phyloP scores from a whole-genome alignment of 2,113 vertebrate genomes.

The Neogobius melanostomus region DNA sequence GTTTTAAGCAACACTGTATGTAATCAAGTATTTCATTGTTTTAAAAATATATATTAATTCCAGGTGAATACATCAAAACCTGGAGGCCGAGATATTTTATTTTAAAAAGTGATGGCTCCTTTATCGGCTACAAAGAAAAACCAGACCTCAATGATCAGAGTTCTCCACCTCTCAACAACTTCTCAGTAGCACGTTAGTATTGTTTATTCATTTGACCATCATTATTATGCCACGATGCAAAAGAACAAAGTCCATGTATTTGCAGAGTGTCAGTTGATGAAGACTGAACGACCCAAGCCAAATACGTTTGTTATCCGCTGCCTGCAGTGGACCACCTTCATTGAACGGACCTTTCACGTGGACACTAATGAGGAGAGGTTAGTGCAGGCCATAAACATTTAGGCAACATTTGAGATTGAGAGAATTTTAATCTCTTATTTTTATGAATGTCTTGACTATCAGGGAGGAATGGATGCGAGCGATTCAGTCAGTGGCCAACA shows the following conservation, averaged over 20 bases:
- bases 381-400: neutral
- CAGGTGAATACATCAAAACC: slow-evolving; percentile 92
- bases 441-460: neutral
- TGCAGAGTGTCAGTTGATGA: slow-evolving; percentile 78
- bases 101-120: slow-evolving; percentile 87
- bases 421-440: neutral
- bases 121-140: slow-evolving; percentile 90
- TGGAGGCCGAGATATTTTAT: slow-evolving; percentile 90
- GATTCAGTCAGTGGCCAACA: slow-evolving; percentile 88
- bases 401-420: neutral
- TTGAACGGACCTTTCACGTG: slow-evolving; percentile 90
- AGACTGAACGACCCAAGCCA: slow-evolving; percentile 84
- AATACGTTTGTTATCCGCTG: slow-evolving; percentile 92
- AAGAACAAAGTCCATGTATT: neutral
- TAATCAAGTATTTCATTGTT: neutral
- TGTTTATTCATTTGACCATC: neutral
- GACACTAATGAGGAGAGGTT: slow-evolving; percentile 85
- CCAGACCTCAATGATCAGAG: slow-evolving; percentile 80
- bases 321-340: slow-evolving; percentile 90
- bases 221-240: no score
- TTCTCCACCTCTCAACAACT: slow-evolving; percentile 87
- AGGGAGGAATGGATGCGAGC: slow-evolving; percentile 89
- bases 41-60: neutral
- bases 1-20: neutral
- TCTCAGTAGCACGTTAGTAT: slow-evolving; percentile 84